Percentiles rank a stretch among this genome's conserved stretches.
These are phyloP conservation scores for Dicyrtomina minuta DNA, from an alignment of 2,888 invertebrate genomes.

Conservation along the genomic window DNA sequence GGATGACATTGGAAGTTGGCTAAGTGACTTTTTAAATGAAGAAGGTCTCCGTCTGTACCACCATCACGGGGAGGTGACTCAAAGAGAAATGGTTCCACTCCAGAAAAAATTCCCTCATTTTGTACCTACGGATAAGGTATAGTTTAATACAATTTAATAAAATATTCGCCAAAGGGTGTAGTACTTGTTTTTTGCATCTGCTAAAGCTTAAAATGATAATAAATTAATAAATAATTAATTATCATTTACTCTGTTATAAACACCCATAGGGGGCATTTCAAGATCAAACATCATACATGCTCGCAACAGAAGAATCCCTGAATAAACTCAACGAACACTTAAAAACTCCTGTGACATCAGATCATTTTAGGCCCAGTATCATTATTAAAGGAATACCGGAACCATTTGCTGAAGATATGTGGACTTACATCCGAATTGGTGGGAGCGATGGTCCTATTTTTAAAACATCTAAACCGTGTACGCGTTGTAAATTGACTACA, in stretches of 20 bases:
- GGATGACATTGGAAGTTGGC: conserved; percentile 58
- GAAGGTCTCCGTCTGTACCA: conserved; percentile 45
- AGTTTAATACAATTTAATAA: background rate
- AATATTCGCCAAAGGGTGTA: background rate
- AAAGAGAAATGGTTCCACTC: conserved; percentile 38
- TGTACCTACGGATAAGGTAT: conserved; percentile 44
- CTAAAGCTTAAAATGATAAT: background rate
- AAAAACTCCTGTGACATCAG: conserved; percentile 53
- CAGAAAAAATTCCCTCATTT: conserved; percentile 48
- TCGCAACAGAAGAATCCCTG: conserved; percentile 55
- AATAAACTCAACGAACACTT: conserved; percentile 55
- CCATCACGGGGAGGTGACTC: conserved; percentile 42
- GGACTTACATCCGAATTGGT: conserved; percentile 56
- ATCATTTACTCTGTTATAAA: no score
- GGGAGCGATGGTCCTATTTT: conserved; percentile 52
- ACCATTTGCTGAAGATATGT: conserved; percentile 55
- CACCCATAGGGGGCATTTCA: conserved; percentile 53
- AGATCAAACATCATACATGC: conserved; percentile 57
- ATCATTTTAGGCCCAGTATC: conserved; percentile 57
- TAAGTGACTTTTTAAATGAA: conserved; percentile 53
- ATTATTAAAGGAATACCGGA: conserved; percentile 54
- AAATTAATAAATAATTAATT: no score
- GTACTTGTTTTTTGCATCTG: background rate
- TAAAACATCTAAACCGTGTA: conserved; percentile 56
- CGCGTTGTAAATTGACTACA: conserved; percentile 53